Conservation (phyloP, 2,888 invertebrate genomes). For the Ypsolopha scabrella region DNA sequence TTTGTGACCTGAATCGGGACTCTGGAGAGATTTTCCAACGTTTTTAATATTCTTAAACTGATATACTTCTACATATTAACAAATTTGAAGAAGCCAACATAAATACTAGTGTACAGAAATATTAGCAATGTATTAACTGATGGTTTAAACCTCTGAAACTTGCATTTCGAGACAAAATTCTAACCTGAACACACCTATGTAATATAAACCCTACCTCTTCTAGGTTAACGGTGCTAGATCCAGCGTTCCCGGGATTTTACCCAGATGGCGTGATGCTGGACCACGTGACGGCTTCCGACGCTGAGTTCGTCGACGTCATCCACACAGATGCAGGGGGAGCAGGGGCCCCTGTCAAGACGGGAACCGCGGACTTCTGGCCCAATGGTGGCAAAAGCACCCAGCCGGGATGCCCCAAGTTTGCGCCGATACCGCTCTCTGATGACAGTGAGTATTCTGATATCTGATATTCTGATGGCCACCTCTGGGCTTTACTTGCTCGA, state of each 20-base stretch:
- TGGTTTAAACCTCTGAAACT: too few species aligned
- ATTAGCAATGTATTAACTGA: too few species aligned
- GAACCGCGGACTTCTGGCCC: slow-evolving; percentile 74
- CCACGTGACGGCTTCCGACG: slow-evolving; percentile 63
- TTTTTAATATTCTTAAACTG: too few species aligned
- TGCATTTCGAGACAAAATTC: too few species aligned
- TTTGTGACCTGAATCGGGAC: too few species aligned
- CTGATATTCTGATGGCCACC: not conserved
- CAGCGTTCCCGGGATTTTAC: slow-evolving; percentile 73
- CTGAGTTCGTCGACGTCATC: slow-evolving; percentile 75
- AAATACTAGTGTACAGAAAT: too few species aligned
- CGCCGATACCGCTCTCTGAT: slow-evolving; percentile 60
- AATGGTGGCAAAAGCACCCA: slow-evolving; percentile 71
- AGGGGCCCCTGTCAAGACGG: slow-evolving; percentile 69
- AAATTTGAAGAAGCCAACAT: too few species aligned
- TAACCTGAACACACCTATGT: too few species aligned
- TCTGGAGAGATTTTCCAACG: too few species aligned
- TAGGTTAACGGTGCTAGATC: slow-evolving; percentile 72
- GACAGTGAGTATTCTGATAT: slow-evolving; percentile 40
- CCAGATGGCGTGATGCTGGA: slow-evolving; percentile 58
- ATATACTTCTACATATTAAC: too few species aligned
- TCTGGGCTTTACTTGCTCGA: not conserved
- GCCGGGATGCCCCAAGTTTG: slow-evolving; percentile 69
- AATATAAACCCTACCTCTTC: slow-evolving; percentile 12
- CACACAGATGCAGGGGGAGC: slow-evolving; percentile 76